Base-by-base conservation (phyloP, 2,113 vertebrate species). In the Amblyopsis rosae region DNA sequence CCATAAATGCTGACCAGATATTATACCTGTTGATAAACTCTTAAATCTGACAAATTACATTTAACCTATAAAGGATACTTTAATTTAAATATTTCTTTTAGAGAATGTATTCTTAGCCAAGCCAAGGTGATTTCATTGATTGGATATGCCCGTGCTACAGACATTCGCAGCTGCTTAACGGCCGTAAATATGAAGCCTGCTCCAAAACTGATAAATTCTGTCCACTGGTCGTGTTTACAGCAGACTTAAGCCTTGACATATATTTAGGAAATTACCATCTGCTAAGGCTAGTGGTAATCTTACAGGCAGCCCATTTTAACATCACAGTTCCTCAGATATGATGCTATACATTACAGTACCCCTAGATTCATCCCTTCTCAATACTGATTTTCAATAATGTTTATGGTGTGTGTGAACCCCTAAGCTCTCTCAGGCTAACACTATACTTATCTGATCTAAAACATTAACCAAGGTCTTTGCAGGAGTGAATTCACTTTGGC, bases 211-310 rank as follows among this genome's bases (percentile, higher is more conserved):
- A 89, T 91, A 88, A 90, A 90, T 79, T 85, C 79, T 83, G 81
- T 85, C 86, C 83, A 81, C 79, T 81, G 82, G 69, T 88, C 80
- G 77, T 92, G 90, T 91, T 89, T 89, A 87, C 86, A 88, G 67
- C 73, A 70, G 67, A 70, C 83, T 89, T 88, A 92, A 90, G 83
- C 85, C 71, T 78, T 89, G 84, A 91, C 91, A 92, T 89, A 87
- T 92, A 86, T 87, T 92, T 87, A 76, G 75, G 73, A 85, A 90
- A 88, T 83, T 78, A 91, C 88, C 89, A 90, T 90, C 86, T 90
- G 90, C 80, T 73, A 75, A 85, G 82, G 82, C 77, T 69, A 79
- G 81, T 26, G 76, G 86, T 92, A 91, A 92, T 91, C 88, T 88
- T 90, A 87, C 82, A 86, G 86, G 82, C 84, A 90, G 76, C 77